Evolutionary conservation across 2,113 vertebrate genomes (phyloP).

Genomic region (Cephalopholis sonnerati): DNA sequence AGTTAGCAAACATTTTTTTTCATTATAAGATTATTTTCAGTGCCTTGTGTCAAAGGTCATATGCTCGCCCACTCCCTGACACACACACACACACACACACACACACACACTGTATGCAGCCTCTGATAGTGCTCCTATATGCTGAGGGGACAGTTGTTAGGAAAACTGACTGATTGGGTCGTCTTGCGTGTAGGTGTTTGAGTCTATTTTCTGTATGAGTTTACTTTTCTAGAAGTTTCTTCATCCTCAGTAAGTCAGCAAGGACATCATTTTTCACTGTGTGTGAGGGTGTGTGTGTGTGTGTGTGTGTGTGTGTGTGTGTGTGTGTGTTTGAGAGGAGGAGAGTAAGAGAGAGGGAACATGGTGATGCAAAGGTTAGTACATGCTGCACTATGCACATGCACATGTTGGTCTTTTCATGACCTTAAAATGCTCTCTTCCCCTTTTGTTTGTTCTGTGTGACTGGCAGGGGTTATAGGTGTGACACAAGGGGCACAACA

Average conservation of each 20-base stretch:
- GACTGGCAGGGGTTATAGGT: not conserved
- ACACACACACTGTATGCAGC: not conserved
- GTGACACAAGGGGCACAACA: not conserved
- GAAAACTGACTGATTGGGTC: conserved; percentile 34
- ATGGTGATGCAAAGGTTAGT: not conserved
- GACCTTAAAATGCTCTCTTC: conserved; percentile 10
- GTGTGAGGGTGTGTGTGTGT: conserved; percentile 9
- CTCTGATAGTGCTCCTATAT: conserved; percentile 23
- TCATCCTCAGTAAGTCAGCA: conserved; percentile 11
- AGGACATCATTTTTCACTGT: not conserved
- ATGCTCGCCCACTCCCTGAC: not conserved
- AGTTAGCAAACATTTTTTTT: conserved; percentile 56
- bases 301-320: not conserved
- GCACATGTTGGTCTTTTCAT: conserved; percentile 5
- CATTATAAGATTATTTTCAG: conserved; percentile 60
- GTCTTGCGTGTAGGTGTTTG: conserved; percentile 48
- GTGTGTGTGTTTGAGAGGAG: not conserved
- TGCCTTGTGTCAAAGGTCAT: conserved; percentile 61
- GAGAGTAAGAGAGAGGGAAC: not conserved
- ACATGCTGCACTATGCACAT: not conserved
- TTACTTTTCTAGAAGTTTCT: conserved; percentile 41
- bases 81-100: not conserved
- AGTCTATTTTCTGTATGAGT: conserved; percentile 40
- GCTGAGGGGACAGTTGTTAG: conserved; percentile 27
- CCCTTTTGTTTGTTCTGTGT: not conserved